Evolutionary conservation across 2,888 invertebrate genomes (phyloP), one percentile per base, ranked within the genome.

Genomic region (Ametastegia equiseti): DNA sequence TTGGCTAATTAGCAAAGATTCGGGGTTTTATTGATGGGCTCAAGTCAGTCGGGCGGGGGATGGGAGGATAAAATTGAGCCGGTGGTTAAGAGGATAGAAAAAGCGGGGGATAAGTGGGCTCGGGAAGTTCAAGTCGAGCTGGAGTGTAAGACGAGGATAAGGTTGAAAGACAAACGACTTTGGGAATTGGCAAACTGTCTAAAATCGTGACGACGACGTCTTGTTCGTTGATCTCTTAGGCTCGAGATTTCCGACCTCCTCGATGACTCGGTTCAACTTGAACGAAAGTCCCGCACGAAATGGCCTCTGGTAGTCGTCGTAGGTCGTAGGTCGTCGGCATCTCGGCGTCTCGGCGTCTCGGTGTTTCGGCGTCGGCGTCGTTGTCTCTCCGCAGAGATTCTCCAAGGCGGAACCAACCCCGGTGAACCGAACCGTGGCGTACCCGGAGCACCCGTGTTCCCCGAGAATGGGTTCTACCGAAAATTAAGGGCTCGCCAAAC

Each of bases 401-500:
- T 30, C 47, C 9, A n/a, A 27, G 71, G 45, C 45, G 71, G n/a
- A n/a, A n/a, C n/a, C n/a, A 71, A 71, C 65, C 45, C 45, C 71
- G 45, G 71, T 71, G 71, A 71, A 47, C 27, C 47, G 15, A 71
- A 71, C 45, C 71, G 71, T 71, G 47, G 27, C 6, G 27, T 71
- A 42, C 45, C n/a, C 71, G 23, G 67, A 67, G 67, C 67, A 67
- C 33, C 19, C 80, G 63, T 36, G 45, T 79, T 80, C 30, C 79
- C 42, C 63, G 60, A 63, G 13, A 80, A 67, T 80, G 57, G 67
- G 15, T 45, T 54, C 39, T 19, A 1, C 80, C 30, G 75, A 75
- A 75, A 75, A 75, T 75, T 75, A 75, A 75, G 75, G 75, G 54
- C 75, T 75, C 75, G 78, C 78, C 42, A 78, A 78, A 78, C 78